Conservation (phyloP, 2,797 vertebrate genomes). For the Botia almorhae region DNA sequence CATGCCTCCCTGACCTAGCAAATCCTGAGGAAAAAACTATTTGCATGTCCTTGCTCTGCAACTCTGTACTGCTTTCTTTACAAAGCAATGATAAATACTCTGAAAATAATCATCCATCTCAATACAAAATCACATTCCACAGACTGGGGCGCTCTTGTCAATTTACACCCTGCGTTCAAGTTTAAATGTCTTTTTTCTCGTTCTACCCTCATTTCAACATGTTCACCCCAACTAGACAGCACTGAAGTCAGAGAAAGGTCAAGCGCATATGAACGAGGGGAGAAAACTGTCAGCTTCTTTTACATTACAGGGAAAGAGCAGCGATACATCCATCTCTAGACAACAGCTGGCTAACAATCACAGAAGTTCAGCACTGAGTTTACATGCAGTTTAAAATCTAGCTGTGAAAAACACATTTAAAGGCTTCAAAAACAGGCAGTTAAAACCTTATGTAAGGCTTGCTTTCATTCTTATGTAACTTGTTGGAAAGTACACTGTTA, state of each 20-base stretch:
- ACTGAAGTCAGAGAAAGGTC: constrained; percentile 66
- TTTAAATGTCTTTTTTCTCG: constrained; percentile 30
- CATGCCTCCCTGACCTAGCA: background rate
- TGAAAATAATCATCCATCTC: constrained; percentile 36
- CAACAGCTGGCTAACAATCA: constrained; percentile 60
- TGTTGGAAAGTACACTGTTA: constrained; percentile 11
- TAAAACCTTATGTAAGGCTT: constrained; percentile 24
- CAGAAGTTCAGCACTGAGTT: constrained; percentile 55
- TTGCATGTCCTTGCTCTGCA: constrained; percentile 15
- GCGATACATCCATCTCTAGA: constrained; percentile 56
- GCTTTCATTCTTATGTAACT: constrained; percentile 17
- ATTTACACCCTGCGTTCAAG: constrained; percentile 23
- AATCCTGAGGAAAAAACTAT: constrained; percentile 19
- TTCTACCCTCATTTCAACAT: constrained; percentile 51
- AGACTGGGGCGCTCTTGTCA: constrained; percentile 25
- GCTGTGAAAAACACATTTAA: constrained; percentile 1
- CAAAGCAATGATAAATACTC: constrained; percentile 36
- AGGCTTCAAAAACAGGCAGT: constrained; percentile 14
- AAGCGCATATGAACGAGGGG: constrained; percentile 48
- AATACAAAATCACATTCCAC: constrained; percentile 38
- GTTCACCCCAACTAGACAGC: constrained; percentile 48
- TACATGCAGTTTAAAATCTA: constrained; percentile 8
- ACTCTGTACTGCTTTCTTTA: constrained; percentile 33
- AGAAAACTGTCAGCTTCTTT: constrained; percentile 51
- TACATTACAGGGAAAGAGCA: constrained; percentile 54